These are phyloP conservation scores for Scolanthus callimorphus DNA, from an alignment of 92 coral and sea anemone species.

Conservation along the genomic window DNA sequence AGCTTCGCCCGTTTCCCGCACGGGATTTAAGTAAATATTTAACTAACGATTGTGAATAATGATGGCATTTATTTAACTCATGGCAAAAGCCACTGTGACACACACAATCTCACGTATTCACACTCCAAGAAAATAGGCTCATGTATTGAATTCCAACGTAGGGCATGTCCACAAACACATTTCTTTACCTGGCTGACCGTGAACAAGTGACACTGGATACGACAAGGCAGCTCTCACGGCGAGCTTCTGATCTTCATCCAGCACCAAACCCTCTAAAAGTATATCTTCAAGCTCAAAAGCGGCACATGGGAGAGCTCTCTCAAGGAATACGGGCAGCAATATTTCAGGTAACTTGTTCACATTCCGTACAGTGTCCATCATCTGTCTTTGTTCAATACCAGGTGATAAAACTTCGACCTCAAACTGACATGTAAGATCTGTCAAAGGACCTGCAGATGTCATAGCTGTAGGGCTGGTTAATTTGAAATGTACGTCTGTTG, in stretches of 20 bases:
- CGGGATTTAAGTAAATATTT: too few relatives aligned
- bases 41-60: too few relatives aligned
- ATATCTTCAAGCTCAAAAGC: slow-evolving; percentile 5
- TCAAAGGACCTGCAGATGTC: slow-evolving; percentile 16
- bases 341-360: slow-evolving; percentile 61
- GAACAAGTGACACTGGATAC: slow-evolving; percentile 68
- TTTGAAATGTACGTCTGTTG: slow-evolving; percentile 9
- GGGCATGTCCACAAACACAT: not conserved
- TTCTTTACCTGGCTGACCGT: slow-evolving; percentile 89
- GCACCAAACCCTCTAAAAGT: slow-evolving; percentile 18
- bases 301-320: slow-evolving; percentile 42
- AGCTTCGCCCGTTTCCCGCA: too few relatives aligned
- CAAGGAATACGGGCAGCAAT: slow-evolving; percentile 56
- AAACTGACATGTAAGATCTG: slow-evolving; percentile 24
- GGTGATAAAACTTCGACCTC: slow-evolving; percentile 68
- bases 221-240: slow-evolving; percentile 67
- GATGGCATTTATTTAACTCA: too few relatives aligned
- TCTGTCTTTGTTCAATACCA: slow-evolving; percentile 50
- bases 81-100: too few relatives aligned
- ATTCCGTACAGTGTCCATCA: slow-evolving; percentile 57
- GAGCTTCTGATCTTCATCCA: slow-evolving; percentile 69
- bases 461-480: slow-evolving; percentile 46
- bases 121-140: too few relatives aligned
- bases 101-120: too few relatives aligned
- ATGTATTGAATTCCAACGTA: not conserved